Evolutionary conservation across 1,140 invertebrate species (phyloP).

Genomic region (Macrosteles quadrilineatus): DNA sequence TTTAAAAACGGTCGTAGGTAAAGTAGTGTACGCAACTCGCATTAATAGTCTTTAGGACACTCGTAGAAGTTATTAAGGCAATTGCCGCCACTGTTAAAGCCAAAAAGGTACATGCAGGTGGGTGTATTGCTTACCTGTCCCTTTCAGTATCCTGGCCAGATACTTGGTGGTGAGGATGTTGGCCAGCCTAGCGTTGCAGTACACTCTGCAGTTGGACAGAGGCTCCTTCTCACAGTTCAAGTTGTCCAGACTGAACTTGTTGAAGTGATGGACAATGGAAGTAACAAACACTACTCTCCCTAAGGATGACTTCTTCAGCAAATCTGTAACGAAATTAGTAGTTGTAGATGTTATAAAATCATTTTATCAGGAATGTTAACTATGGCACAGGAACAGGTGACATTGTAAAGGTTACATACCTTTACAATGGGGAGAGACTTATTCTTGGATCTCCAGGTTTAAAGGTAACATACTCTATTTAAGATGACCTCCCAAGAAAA

Average conservation of each 20-base stretch:
- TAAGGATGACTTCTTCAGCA: conserved; percentile 51
- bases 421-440: too few relatives aligned
- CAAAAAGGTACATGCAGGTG: too few relatives aligned
- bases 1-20: too few relatives aligned
- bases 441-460: too few relatives aligned
- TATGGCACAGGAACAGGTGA: too few relatives aligned
- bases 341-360: not conserved
- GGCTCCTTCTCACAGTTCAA: conserved; percentile 43
- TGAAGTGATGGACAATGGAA: conserved; percentile 48
- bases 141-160: conserved; percentile 47
- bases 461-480: too few relatives aligned
- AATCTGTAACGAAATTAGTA: conserved; percentile 49
- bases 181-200: conserved; percentile 53
- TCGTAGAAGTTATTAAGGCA: too few relatives aligned
- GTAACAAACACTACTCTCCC: conserved; percentile 52
- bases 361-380: conserved; percentile 16
- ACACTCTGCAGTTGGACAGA: conserved; percentile 33
- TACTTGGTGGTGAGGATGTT: conserved; percentile 53
- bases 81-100: too few relatives aligned
- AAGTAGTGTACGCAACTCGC: too few relatives aligned
- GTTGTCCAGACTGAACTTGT: conserved; percentile 46
- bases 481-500: too few relatives aligned
- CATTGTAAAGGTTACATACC: too few relatives aligned
- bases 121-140: conserved; percentile 38
- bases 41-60: too few relatives aligned